phyloP scores from a whole-genome alignment of 2,113 vertebrate species.

The Seriola dumerili region DNA sequence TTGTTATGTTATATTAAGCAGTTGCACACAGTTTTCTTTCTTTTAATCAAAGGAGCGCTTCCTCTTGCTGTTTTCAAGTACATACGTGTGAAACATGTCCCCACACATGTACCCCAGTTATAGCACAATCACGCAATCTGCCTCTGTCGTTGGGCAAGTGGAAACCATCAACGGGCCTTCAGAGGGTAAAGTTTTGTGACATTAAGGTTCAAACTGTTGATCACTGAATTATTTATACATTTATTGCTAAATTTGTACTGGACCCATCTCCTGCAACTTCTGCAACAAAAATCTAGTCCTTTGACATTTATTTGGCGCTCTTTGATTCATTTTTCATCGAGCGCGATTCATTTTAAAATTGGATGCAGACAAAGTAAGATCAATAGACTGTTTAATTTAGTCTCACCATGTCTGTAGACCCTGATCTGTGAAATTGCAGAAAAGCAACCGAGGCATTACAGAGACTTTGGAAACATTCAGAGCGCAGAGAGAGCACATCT shows the following conservation, averaged over 20 bases:
- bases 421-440: slow-evolving; percentile 77
- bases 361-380: slow-evolving; percentile 65
- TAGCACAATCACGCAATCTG: not conserved
- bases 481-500: slow-evolving; percentile 46
- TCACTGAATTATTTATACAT: not conserved
- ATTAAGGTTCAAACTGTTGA: not conserved
- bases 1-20: no score
- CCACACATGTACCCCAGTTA: not conserved
- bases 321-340: slow-evolving; percentile 55
- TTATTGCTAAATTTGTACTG: slow-evolving; percentile 1
- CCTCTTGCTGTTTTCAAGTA: no score
- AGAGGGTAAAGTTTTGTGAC: not conserved
- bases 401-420: slow-evolving; percentile 62
- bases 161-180: not conserved
- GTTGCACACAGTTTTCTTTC: no score
- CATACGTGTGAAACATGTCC: no score
- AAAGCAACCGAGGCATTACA: slow-evolving; percentile 52
- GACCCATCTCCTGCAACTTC: not conserved
- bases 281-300: not conserved
- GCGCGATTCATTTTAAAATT: slow-evolving; percentile 62
- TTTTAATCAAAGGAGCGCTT: no score
- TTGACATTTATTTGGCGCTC: slow-evolving; percentile 24
- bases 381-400: slow-evolving; percentile 74
- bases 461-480: slow-evolving; percentile 52
- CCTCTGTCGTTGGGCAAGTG: not conserved